phyloP scores from a whole-genome alignment of 2,888 invertebrate genomes.

The Psococerastis gibbosa region DNA sequence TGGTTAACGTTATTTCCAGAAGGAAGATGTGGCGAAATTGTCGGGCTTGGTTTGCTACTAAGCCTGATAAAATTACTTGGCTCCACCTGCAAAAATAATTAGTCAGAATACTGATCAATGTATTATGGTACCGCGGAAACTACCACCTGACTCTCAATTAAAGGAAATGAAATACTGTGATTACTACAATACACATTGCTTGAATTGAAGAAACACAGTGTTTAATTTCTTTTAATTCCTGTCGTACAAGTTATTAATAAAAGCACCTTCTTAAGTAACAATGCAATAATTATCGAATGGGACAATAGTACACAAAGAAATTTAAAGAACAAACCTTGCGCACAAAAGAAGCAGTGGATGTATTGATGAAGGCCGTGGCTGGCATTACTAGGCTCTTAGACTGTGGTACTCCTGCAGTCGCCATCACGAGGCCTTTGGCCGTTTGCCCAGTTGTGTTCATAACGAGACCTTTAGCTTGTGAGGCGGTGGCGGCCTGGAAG shows the following conservation, averaged over 20 bases:
- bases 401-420: background rate
- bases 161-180: no score
- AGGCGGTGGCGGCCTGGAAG: slow-evolving; percentile 30
- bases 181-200: no score
- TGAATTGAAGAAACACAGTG: no score
- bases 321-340: slow-evolving; percentile 1
- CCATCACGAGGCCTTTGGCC: background rate
- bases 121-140: no score
- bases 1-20: slow-evolving; percentile 19
- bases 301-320: background rate
- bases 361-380: slow-evolving; percentile 1
- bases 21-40: slow-evolving; percentile 21
- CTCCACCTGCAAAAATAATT: slow-evolving; percentile 8
- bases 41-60: slow-evolving; percentile 22
- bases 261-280: no score
- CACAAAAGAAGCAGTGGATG: background rate
- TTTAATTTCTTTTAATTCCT: no score
- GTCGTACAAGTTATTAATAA: no score
- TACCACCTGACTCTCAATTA: no score
- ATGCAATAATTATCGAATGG: background rate
- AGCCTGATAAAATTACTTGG: slow-evolving; percentile 24
- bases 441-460: background rate
- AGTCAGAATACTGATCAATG: no score
- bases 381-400: background rate
- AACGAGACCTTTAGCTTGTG: slow-evolving; percentile 7